Percentiles rank a stretch among this genome's conserved stretches.
phyloP scores from a whole-genome alignment of 2,113 vertebrate species.

The Steatornis caripensis region DNA sequence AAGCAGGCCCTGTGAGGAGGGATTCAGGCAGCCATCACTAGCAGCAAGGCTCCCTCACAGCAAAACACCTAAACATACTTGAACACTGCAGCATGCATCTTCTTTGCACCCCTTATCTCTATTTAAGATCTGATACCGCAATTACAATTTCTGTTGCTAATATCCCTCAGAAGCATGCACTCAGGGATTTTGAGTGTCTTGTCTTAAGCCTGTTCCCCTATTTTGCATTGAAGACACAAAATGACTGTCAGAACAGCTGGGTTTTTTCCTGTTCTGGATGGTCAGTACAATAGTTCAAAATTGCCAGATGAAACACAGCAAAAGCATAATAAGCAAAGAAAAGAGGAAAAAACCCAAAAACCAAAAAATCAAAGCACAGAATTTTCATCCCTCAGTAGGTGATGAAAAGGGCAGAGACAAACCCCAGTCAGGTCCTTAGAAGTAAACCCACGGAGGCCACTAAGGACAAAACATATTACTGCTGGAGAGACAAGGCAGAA shows the following conservation, averaged over 20 bases:
- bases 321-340: background rate
- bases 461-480: background rate
- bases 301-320: background rate
- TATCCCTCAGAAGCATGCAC: background rate
- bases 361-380: background rate
- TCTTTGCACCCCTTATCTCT: background rate
- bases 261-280: background rate
- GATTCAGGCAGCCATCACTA: background rate
- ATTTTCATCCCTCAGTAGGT: background rate
- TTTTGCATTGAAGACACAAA: background rate
- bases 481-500: background rate
- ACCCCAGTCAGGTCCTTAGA: background rate
- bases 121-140: background rate
- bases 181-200: background rate
- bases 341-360: accelerated
- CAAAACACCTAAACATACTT: background rate
- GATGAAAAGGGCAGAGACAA: background rate
- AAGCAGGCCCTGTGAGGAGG: background rate
- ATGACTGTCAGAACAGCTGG: background rate
- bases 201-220: background rate
- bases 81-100: accelerated
- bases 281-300: background rate
- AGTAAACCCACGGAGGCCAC: background rate
- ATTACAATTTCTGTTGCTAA: background rate
- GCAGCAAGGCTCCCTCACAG: background rate